Conservation (phyloP, 2,797 vertebrate genomes). For the Syngnathus rostellatus region DNA sequence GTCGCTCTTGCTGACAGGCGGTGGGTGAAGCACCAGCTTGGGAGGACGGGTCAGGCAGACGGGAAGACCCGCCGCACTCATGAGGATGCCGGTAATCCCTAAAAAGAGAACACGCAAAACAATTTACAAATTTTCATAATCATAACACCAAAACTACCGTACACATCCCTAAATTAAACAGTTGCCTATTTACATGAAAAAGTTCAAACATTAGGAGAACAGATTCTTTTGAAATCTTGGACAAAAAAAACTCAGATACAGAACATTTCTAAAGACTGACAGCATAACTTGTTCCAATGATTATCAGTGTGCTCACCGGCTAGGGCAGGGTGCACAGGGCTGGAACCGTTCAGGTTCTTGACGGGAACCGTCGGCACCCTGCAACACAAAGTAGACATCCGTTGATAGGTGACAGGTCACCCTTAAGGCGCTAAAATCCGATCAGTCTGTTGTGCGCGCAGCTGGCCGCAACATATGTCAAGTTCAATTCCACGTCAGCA, state of each 20-base stretch:
- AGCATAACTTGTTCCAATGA: no score
- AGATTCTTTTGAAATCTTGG: not conserved
- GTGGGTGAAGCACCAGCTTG: constrained; percentile 88
- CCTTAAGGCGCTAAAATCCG: constrained; percentile 7
- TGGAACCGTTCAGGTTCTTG: constrained; percentile 95
- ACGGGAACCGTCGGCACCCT: constrained; percentile 94
- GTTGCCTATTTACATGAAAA: no score
- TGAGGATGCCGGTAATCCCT: constrained; percentile 96
- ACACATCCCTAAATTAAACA: no score
- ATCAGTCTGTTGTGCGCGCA: constrained; percentile 31
- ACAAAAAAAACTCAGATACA: not conserved
- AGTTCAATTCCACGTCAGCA: constrained; percentile 13
- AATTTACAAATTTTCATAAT: not conserved
- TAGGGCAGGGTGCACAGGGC: constrained; percentile 88
- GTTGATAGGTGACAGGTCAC: constrained; percentile 1
- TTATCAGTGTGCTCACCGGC: constrained; percentile 73
- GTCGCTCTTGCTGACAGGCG: constrained; percentile 91
- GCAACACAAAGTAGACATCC: constrained; percentile 15
- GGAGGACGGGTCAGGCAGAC: constrained; percentile 92
- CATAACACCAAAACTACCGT: not conserved
- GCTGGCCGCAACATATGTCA: constrained; percentile 17
- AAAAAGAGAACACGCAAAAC: not conserved
- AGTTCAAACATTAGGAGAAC: not conserved
- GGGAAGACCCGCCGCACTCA: constrained; percentile 90
- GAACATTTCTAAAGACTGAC: no score